Percentiles rank a stretch among this genome's conserved stretches.
Evolutionary conservation across 2,113 vertebrate genomes (phyloP).

Genomic region (Macrotus californicus): DNA sequence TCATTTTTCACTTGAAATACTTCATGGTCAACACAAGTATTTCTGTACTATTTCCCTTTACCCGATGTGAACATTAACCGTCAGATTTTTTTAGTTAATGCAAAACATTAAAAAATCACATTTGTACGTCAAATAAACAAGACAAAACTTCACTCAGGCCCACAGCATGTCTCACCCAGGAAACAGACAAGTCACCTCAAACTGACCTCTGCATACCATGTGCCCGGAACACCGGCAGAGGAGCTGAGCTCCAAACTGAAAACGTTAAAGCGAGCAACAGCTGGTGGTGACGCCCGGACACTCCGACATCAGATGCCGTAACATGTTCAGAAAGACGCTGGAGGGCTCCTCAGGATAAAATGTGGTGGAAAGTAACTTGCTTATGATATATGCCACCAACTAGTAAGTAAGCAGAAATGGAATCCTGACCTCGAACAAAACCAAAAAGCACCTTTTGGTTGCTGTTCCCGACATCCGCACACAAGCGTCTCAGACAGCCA

Average conservation of each 20-base stretch:
- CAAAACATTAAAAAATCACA: slow-evolving; percentile 31
- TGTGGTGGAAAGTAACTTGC: neutral
- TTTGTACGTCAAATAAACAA: slow-evolving; percentile 38
- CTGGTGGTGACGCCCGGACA: slow-evolving; percentile 18
- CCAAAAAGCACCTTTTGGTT: slow-evolving; percentile 36
- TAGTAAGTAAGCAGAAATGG: slow-evolving; percentile 28
- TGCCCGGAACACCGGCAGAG: neutral
- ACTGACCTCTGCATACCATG: slow-evolving; percentile 5
- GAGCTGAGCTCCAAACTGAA: neutral
- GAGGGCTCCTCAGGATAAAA: slow-evolving; percentile 21
- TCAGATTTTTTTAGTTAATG: slow-evolving; percentile 55
- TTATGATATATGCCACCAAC: neutral
- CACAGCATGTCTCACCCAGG: slow-evolving; percentile 37
- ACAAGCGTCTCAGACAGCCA: neutral
- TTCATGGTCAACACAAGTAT: neutral
- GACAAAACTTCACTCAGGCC: slow-evolving; percentile 3
- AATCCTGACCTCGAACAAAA: slow-evolving; percentile 37
- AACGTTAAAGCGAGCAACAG: slow-evolving; percentile 26
- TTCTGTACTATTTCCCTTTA: neutral
- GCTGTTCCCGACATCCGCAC: neutral
- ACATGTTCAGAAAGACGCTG: slow-evolving; percentile 15
- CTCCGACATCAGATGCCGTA: slow-evolving; percentile 51
- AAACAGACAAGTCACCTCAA: neutral
- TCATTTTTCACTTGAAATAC: slow-evolving; percentile 41
- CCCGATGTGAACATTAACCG: neutral